Base-by-base conservation (phyloP, 2,888 invertebrate genomes). In the Adelognathus sp. region DNA sequence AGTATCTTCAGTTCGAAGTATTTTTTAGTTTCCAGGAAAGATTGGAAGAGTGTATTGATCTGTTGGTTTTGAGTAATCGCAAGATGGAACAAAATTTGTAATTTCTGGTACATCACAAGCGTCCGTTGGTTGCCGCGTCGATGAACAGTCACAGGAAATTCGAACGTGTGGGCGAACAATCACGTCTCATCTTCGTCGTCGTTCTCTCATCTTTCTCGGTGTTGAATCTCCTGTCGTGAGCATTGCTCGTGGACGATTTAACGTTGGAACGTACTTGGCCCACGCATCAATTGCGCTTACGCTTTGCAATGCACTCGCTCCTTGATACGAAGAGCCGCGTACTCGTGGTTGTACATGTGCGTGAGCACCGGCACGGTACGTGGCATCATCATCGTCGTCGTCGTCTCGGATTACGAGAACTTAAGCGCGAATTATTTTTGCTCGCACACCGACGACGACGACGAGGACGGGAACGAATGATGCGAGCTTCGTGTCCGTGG, bases 261-360 rank as follows among this genome's bases (percentile, higher is more conserved):
- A 86, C 84, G 84, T 86, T 87, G 86, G n/a, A 84, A 86, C 83
- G 80, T 83, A 73, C 77, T 78, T 69, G 85, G 86, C 88, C 87
- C 84, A 87, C 88, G 83, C 87, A 83, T 74, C 83, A 77, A 77
- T 77, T 77, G 77, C 77, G 67, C 72, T 66, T 67, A 67, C 67
- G 72, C 61, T 72, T 77, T 39, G 67, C 77, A 73, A 67, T 77
- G 71, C 76, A 54, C 66, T 52, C 72, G 60, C 61, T 33, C 29
- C 27, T 39, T 29, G 7, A 18, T 67, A n/a, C n/a, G n/a, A n/a
- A n/a, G n/a, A n/a, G n/a, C n/a, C n/a, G n/a, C n/a, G n/a, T n/a
- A n/a, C 11, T n/a, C 60, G 21, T 46, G 54, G n/a, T n/a, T 50
- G 24, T 39, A 21, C 24, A n/a, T 61, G 24, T 31, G 14, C 33